Percentiles rank a stretch among this genome's conserved stretches.
Evolutionary conservation across 2,888 invertebrate genomes (phyloP).

Genomic region (Pollenia griseotomentosa): DNA sequence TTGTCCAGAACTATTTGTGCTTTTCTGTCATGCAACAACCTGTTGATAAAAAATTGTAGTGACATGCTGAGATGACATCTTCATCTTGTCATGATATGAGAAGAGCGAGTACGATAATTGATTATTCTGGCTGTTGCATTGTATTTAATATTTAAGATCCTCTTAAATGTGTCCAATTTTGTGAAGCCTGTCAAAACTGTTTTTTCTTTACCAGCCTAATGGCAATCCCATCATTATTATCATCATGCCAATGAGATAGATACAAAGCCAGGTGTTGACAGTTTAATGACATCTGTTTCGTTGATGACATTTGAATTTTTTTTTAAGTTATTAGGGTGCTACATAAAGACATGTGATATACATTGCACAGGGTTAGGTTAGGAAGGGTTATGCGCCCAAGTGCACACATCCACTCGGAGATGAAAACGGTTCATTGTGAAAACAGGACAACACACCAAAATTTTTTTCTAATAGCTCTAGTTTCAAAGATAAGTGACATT

Average conservation of each 20-base stretch:
- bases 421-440: too few relatives aligned
- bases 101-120: constrained; percentile 34
- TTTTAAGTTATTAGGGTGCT: not conserved
- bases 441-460: too few relatives aligned
- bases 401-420: too few relatives aligned
- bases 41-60: not conserved
- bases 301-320: not conserved
- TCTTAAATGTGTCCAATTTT: constrained; percentile 28
- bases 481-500: too few relatives aligned
- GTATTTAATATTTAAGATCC: constrained; percentile 21
- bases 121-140: constrained; percentile 36
- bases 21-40: constrained; percentile 22
- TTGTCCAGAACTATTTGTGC: not conserved
- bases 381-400: too few relatives aligned
- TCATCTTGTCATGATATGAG: constrained; percentile 8
- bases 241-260: not conserved
- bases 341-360: not conserved
- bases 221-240: not conserved
- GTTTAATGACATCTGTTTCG: constrained; percentile 10
- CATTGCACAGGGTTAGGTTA: too few relatives aligned
- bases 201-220: constrained; percentile 7
- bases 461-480: too few relatives aligned
- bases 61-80: constrained; percentile 28
- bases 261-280: constrained; percentile 32
- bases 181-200: constrained; percentile 9